Evolutionary conservation across 2,888 invertebrate genomes (phyloP), one percentile per base, ranked within the genome.

Genomic region (Drosophila setosimentum): DNA sequence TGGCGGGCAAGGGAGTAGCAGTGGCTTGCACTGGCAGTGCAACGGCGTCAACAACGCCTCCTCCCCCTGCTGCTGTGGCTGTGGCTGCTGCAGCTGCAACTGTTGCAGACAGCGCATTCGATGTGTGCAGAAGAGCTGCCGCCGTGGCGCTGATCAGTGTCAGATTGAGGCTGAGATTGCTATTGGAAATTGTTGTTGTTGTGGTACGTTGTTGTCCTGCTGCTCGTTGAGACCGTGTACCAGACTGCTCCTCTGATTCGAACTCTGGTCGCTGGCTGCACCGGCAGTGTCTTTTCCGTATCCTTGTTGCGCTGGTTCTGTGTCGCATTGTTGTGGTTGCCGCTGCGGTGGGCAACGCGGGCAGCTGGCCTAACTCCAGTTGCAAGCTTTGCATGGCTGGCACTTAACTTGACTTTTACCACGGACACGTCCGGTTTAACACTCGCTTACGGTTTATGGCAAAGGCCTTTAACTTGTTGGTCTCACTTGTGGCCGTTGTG

Each of bases 221-320:
- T 53, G 68, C 27, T 58, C 32, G 32, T 18, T 29, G 35, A 2
- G 49, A 13, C 60, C 62, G 61, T 48, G 33, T 24, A 4, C 50
- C 60, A 49, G 62, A 51, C 33, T 60, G 57, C 40, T 57, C 33
- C 18, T 16, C 58, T 48, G 24, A 7, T 53, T 33, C 48, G 21
- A 27, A 33, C 35, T 33, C 57, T 57, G 53, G 21, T 27, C 50
- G 29, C 29, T 27, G 70, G 8, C 54, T 50, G 55, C 76, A 69
- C 68, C 75, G 76, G 37, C 76, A 74, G 33, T 27, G 80, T 87
- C 89, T 85, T 82, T 87, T 89, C 64, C 87, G 84, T 82, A 84
- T 89, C 73, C 82, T 71, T 68, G 80, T 82, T 53, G 77, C 82
- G 57, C 85, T 87, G 33, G 73, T 87, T 66, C 85, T 82, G 61